Conservation (phyloP, 2,888 invertebrate species). For the Bugula neritina region DNA sequence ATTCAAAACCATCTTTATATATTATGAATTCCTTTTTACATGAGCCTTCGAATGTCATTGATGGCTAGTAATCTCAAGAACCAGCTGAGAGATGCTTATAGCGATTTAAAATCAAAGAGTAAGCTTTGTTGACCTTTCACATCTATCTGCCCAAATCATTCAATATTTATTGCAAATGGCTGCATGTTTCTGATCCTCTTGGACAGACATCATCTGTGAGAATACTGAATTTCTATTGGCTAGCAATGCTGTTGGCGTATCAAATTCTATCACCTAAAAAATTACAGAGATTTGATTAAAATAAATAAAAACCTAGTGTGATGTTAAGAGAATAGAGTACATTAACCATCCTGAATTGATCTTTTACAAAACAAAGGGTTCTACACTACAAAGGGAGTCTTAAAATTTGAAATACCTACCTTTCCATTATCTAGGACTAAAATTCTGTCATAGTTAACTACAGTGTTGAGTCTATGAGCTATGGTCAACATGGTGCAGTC, state of each 20-base stretch:
- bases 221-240: background rate
- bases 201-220: background rate
- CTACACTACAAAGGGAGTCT: no score
- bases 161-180: background rate
- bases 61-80: no score
- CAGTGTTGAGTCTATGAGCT: conserved; percentile 60
- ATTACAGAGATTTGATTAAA: background rate
- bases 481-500: conserved; percentile 61
- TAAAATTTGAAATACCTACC: no score
- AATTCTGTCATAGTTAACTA: conserved; percentile 57
- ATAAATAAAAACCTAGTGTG: no score
- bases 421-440: conserved; percentile 59
- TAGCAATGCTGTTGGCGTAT: background rate
- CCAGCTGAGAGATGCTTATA: no score
- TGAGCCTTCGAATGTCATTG: no score
- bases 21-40: no score
- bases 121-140: no score
- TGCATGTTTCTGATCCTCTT: background rate
- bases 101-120: no score
- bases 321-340: background rate
- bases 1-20: no score
- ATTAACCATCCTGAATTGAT: background rate
- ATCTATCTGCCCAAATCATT: no score
- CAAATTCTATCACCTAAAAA: background rate
- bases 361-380: no score